Evolutionary conservation across 2,888 invertebrate species (phyloP), one percentile per base, ranked within the genome.

Genomic region (Cactoblastis cactorum): DNA sequence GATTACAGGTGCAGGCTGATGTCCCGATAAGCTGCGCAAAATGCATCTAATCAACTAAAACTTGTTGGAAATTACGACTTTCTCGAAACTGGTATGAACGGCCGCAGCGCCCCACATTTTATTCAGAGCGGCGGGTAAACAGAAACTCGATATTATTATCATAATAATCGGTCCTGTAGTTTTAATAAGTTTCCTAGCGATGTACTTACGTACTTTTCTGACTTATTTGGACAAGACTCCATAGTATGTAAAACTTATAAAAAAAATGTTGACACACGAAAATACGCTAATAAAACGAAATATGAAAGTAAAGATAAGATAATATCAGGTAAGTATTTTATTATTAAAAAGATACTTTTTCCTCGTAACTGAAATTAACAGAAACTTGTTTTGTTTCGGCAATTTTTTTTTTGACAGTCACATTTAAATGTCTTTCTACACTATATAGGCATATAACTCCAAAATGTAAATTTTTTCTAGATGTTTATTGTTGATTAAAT

Each of bases 1-100:
- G n/a, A n/a, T 78, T 76, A 72, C 72, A 59, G 55, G 58, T 61
- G 58, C 59, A 67, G 65, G 70, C 65, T 63, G 67, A 65, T 59
- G 62, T 62, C 55, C 63, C 64, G 57, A 60, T 61, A 63, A 65
- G 69, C 56, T 56, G 53, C 50, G 53, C 53, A 57, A 64, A 62
- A 64, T 66, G 64, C 69, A 65, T 56, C 65, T 64, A 62, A 61
- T 64, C 58, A 49, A 22, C 51, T 58, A 55, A n/a, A 53, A 59
- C 55, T 56, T 47, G 57, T 58, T 56, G 55, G 41, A 53, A 57
- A 53, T 43, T 34, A 22, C 50, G 55, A 45, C 55, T 60, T 58
- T 57, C 58, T 57, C 55, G 37, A 50, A 58, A 58, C 53, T 51
- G 50, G 52, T 52, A 17, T 37, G 12, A 1, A 18, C 39, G 11